Conservation (phyloP, 2,113 vertebrate genomes). For the Rissa tridactyla region DNA sequence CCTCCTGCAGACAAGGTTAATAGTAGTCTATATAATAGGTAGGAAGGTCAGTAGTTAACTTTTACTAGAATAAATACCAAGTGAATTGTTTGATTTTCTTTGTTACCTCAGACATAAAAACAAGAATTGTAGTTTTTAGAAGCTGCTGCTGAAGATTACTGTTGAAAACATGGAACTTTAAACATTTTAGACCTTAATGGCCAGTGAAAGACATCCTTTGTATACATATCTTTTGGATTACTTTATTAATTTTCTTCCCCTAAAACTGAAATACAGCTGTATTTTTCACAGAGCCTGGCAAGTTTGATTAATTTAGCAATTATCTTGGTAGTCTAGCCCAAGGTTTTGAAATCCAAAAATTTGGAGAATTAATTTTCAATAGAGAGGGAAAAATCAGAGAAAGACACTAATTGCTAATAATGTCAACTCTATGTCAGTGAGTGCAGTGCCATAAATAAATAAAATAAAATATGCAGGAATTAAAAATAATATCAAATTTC, state of each 20-base stretch:
- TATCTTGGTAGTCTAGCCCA: neutral
- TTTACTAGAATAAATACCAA: slow-evolving; percentile 47
- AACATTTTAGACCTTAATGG: neutral
- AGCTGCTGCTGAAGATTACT: neutral
- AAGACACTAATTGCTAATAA: neutral
- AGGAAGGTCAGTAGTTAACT: slow-evolving; percentile 35
- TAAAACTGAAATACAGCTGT: neutral
- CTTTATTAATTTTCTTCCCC: neutral
- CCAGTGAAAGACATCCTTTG: neutral
- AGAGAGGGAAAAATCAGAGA: neutral
- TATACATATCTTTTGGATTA: neutral
- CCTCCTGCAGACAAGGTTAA: slow-evolving; percentile 56
- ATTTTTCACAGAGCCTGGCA: neutral
- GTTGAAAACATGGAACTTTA: neutral
- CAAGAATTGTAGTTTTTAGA: neutral
- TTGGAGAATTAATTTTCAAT: neutral
- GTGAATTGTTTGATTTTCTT: slow-evolving; percentile 6
- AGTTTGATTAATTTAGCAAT: neutral
- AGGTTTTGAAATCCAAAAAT: neutral
- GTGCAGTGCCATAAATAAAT: neutral
- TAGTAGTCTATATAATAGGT: slow-evolving; percentile 19
- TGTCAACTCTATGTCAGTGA: neutral
- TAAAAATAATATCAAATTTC: neutral
- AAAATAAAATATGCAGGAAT: neutral
- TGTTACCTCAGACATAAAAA: neutral